Evolutionary conservation across 2,113 vertebrate species (phyloP).

Genomic region (Otis tarda): DNA sequence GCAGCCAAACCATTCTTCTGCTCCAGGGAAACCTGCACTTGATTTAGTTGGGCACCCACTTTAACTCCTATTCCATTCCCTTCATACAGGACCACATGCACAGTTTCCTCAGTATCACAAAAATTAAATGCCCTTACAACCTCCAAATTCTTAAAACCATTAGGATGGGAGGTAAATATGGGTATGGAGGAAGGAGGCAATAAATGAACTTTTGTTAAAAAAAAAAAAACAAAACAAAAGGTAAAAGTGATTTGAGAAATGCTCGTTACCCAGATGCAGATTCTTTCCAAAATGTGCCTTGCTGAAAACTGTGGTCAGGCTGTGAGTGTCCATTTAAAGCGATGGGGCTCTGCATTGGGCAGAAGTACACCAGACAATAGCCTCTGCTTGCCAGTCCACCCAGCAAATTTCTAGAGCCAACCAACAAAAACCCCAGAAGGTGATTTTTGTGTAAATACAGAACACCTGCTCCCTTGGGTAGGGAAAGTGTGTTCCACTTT

Average conservation of each 20-base stretch:
- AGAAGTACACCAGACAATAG: not conserved
- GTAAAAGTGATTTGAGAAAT: not conserved
- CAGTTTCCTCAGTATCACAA: not conserved
- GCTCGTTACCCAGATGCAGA: not conserved
- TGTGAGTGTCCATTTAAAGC: not conserved
- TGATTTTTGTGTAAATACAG: not conserved
- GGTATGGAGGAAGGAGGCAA: not conserved
- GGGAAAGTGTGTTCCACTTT: not conserved
- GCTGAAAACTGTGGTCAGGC: not conserved
- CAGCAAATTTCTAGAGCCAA: not conserved
- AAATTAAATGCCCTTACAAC: not conserved
- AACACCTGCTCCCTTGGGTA: not conserved
- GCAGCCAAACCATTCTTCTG: not conserved
- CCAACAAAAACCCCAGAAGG: not conserved
- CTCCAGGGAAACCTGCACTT: not conserved
- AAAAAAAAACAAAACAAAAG: not conserved
- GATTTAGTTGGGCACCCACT: not conserved
- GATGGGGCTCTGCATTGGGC: not conserved
- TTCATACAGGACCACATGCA: not conserved
- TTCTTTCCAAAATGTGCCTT: not conserved
- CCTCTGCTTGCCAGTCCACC: not conserved
- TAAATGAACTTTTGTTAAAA: not conserved
- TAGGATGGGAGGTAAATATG: not conserved
- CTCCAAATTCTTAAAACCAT: not conserved
- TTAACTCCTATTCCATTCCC: not conserved